Evolutionary conservation across 2,797 vertebrate genomes (phyloP), one percentile per base, ranked within the genome.

Genomic region (Thunnus albacares): DNA sequence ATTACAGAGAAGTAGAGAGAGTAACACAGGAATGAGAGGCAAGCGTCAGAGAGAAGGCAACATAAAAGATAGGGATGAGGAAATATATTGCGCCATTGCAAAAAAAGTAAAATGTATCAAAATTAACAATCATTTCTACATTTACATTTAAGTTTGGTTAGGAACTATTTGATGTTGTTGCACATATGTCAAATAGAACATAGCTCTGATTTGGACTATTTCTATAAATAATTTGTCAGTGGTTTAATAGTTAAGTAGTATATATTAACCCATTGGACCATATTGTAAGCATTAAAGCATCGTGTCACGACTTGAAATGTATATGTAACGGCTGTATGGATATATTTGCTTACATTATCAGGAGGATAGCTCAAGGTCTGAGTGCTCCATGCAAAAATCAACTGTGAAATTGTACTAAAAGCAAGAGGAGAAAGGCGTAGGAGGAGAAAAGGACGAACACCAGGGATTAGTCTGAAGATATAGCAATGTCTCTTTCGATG

Each of bases 401-500:
- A 45, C 20, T 56, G 7, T 26, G 10, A 56, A 2, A 22, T 0
- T 35, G 14, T 11, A 56, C 41, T 55, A 41, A 69, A 81, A 72
- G 60, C 35, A 24, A 62, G 26, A 62, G n/a, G 5, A 17, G 14
- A 26, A 67, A 68, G 22, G 12, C 1, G 18, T 17, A 14, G n/a
- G 38, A 62, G 53, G 20, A 71, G 35, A 71, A 28, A 26, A 60
- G 12, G 24, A 47, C 43, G 59, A 55, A 47, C 22, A 28, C 14
- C 41, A 38, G 24, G 33, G 24, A 67, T 75, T 65, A 72, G 43
- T 71, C 12, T 59, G 45, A 77, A 61, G 12, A 63, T 33, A 20
- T 1, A 59, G 61, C 24, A 49, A 26, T 52, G 59, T 82, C 71
- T 77, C 55, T 65, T 62, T 86, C 56, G 59, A 76, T 80, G 75